A percentile compares a stretch with the other conserved stretches of the same genome.
Conservation (phyloP, 2,888 invertebrate species). For the Sipha maydis region DNA sequence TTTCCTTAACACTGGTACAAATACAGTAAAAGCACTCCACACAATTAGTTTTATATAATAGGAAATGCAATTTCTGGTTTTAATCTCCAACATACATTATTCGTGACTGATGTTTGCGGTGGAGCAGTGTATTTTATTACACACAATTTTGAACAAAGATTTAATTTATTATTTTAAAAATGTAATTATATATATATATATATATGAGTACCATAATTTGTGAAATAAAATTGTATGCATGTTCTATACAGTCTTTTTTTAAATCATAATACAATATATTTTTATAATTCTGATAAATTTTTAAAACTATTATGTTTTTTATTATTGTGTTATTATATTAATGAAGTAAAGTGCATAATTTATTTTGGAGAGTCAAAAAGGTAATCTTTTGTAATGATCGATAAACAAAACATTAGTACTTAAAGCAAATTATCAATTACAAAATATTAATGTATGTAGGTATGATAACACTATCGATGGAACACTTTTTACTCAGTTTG, state of each 20-base stretch:
- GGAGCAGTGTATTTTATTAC: constrained; percentile 32
- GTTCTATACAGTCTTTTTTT: not conserved
- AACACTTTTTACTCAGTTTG: no score
- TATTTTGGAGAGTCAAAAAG: no score
- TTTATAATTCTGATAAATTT: no score
- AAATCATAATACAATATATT: not conserved
- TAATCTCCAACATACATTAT: constrained; percentile 31
- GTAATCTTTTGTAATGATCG: no score
- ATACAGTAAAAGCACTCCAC: constrained; percentile 5
- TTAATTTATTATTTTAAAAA: constrained; percentile 31
- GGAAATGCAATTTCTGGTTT: constrained; percentile 21
- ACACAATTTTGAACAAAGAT: constrained; percentile 6
- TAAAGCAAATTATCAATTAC: no score
- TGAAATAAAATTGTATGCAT: not conserved
- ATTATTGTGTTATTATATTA: no score
- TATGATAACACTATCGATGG: no score
- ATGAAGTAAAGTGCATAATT: no score
- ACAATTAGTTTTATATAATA: constrained; percentile 29
- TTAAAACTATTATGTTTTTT: no score
- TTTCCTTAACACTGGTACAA: constrained; percentile 8
- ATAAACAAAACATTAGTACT: no score
- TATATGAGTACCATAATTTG: not conserved
- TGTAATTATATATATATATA: not conserved
- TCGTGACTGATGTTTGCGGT: constrained; percentile 1
- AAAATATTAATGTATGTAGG: no score